Evolutionary conservation across 1,140 invertebrate species (phyloP).

Genomic region (Microplitis mediator): DNA sequence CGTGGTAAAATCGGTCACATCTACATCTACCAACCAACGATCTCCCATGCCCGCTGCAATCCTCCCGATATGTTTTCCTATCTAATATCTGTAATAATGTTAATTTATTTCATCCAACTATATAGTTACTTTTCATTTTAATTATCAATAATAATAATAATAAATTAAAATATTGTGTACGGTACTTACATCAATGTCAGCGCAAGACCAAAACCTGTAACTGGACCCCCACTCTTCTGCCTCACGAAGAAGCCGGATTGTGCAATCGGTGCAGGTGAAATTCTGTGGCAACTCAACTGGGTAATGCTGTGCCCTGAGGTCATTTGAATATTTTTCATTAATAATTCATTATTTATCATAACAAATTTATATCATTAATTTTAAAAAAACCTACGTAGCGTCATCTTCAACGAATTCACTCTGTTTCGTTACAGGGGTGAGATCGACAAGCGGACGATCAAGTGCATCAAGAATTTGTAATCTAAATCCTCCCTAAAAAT

Average conservation of each 20-base stretch:
- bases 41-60: constrained; percentile 82
- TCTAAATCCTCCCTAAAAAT: constrained; percentile 80
- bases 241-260: constrained; percentile 84
- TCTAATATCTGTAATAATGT: constrained; percentile 50
- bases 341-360: constrained; percentile 5
- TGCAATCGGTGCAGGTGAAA: constrained; percentile 88
- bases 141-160: not conserved
- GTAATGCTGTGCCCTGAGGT: constrained; percentile 77
- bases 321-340: not conserved
- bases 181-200: constrained; percentile 85
- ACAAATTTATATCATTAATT: not conserved
- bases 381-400: constrained; percentile 68
- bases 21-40: constrained; percentile 78
- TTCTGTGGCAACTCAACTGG: constrained; percentile 78
- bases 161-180: not conserved
- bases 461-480: constrained; percentile 82
- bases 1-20: constrained; percentile 82
- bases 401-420: constrained; percentile 82
- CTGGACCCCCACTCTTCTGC: constrained; percentile 85
- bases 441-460: constrained; percentile 80
- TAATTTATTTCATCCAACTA: not conserved
- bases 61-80: constrained; percentile 76
- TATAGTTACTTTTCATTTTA: not conserved
- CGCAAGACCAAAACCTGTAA: constrained; percentile 94
- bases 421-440: constrained; percentile 80